phyloP scores from a whole-genome alignment of 2,888 invertebrate species.

The Acanthopleura granulata region DNA sequence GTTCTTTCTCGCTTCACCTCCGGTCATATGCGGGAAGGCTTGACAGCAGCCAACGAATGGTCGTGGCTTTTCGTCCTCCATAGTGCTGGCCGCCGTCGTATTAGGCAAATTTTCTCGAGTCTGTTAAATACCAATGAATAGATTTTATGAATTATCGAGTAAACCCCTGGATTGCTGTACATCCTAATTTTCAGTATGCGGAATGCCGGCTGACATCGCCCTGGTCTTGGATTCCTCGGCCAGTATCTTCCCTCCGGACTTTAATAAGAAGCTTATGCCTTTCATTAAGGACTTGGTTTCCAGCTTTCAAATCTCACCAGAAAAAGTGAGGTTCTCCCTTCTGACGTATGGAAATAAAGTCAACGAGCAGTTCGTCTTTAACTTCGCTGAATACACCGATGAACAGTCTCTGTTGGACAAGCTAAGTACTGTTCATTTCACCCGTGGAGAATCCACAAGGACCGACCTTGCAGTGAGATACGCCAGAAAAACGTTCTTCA shows the following conservation, averaged over 20 bases:
- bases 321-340: slow-evolving; percentile 9
- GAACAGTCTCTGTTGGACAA: not conserved
- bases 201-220: slow-evolving; percentile 11
- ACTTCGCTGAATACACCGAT: not conserved
- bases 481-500: not conserved
- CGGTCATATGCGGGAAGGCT: too few species aligned
- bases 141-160: too few species aligned
- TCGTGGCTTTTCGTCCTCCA: too few species aligned
- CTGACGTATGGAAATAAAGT: slow-evolving; percentile 5
- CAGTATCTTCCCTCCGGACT: not conserved
- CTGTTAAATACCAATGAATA: too few species aligned
- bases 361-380: not conserved
- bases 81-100: too few species aligned
- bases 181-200: not conserved
- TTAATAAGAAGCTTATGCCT: not conserved
- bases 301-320: not conserved
- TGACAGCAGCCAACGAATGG: too few species aligned
- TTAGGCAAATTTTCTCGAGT: too few species aligned
- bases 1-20: too few species aligned
- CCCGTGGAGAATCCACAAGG: not conserved
- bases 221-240: not conserved
- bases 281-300: not conserved
- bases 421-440: not conserved
- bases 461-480: not conserved
- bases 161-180: not conserved